Evolutionary conservation across 2,113 vertebrate genomes (phyloP), one percentile per base, ranked within the genome.

Genomic region (Neolamprologus variostigma): DNA sequence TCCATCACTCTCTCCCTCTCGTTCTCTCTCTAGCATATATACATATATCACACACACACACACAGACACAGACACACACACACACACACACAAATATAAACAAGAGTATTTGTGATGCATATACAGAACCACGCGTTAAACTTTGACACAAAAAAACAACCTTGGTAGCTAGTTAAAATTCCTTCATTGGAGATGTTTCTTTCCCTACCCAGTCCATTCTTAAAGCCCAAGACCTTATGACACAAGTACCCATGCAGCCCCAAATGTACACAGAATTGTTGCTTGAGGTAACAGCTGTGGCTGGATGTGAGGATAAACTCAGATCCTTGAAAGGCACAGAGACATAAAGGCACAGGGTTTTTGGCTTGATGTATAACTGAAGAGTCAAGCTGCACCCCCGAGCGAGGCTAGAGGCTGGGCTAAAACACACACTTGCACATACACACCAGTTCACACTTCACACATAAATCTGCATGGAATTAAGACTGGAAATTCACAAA

Each of bases 271-370:
- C 21, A 71, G 21, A 86, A 83, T 50, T 76, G 87, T 55, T 83
- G 81, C 89, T 92, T 31, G 76, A 84, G 89, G 89, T 90, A 89
- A 86, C 87, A 88, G 87, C 87, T 87, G 90, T 82, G 63, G 85
- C 85, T 28, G 73, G 47, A 73, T 73, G 14, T 73, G 21, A 82
- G 83, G 89, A 93, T 87, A 80, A 91, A 89, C 51, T 80, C 50
- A 35, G 57, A 89, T 89, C 50, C 80, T 85, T 87, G 66, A 86
- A 91, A 80, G 21, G 16, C 61, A 66, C 80, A 45, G 55, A 28
- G 4, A 33, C 59, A 81, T 19, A 55, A 33, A 8, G 33, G 33
- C 33, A 33, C 33, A 33, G 2, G 82, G 9, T 68, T 85, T 82
- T 86, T 86, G 53, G 84, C 78, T 71, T 4, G 19, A 40, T 80